Evolutionary conservation across 2,888 invertebrate species (phyloP).

Genomic region (Toxonevra muliebris): DNA sequence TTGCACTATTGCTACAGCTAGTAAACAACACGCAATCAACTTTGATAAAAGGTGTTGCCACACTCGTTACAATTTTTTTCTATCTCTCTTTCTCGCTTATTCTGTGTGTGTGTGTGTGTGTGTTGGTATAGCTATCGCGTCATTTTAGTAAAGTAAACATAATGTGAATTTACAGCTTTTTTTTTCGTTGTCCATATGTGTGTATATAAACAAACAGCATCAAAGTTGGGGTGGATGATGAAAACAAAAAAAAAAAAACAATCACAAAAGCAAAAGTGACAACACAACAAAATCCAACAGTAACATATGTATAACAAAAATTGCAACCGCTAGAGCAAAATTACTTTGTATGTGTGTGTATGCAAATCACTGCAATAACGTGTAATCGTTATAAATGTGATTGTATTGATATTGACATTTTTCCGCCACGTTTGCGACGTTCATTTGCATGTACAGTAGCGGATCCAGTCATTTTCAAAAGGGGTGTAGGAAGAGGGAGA

Average conservation of each 20-base stretch:
- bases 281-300: background rate
- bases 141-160: background rate
- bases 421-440: no score
- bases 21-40: no score
- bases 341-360: constrained; percentile 9
- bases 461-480: no score
- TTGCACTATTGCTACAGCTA: no score
- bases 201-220: no score
- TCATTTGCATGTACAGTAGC: no score
- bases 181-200: background rate
- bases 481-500: no score
- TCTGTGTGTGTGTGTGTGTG: no score
- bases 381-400: constrained; percentile 18
- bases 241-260: background rate
- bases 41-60: no score
- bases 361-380: constrained; percentile 31
- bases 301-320: background rate
- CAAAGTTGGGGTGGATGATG: background rate
- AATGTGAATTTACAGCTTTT: constrained; percentile 15
- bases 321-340: background rate
- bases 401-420: constrained; percentile 16
- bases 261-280: no score
- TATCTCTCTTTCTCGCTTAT: no score
- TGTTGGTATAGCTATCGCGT: background rate
- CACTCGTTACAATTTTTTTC: no score